Percentiles rank a stretch among this genome's conserved stretches.
Evolutionary conservation across 1,140 invertebrate genomes (phyloP).

Genomic region (Ylistrum balloti): DNA sequence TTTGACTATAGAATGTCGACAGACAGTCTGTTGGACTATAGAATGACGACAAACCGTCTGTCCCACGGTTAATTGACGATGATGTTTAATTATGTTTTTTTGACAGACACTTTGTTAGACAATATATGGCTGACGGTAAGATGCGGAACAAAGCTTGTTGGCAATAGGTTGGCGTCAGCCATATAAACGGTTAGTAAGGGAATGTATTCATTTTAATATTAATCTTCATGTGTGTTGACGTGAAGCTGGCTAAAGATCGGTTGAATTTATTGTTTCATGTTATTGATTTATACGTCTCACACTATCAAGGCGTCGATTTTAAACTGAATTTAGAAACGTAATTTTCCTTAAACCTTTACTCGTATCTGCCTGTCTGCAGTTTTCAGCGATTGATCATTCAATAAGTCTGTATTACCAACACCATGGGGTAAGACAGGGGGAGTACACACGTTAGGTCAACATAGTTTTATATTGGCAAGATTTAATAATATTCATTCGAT

Average conservation of each 20-base stretch:
- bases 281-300: slow-evolving; percentile 20
- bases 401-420: background rate
- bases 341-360: background rate
- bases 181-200: too few relatives aligned
- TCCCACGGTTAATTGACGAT: too few relatives aligned
- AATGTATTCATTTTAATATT: too few relatives aligned
- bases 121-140: too few relatives aligned
- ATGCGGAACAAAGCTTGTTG: too few relatives aligned
- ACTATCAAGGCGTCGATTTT: background rate
- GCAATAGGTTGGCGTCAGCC: too few relatives aligned
- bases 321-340: background rate
- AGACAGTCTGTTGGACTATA: background rate
- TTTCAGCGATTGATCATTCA: too few relatives aligned
- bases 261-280: background rate
- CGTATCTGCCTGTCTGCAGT: too few relatives aligned
- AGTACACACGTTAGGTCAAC: background rate
- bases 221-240: background rate
- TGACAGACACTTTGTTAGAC: too few relatives aligned
- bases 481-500: background rate
- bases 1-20: background rate
- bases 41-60: background rate
- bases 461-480: background rate
- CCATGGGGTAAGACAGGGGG: background rate
- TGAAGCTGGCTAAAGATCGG: background rate
- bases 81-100: too few relatives aligned